Percentiles rank a stretch among this genome's conserved stretches.
These are phyloP conservation scores for Pogonophryne albipinna DNA, from an alignment of 2,797 vertebrate species.

Conservation along the genomic window DNA sequence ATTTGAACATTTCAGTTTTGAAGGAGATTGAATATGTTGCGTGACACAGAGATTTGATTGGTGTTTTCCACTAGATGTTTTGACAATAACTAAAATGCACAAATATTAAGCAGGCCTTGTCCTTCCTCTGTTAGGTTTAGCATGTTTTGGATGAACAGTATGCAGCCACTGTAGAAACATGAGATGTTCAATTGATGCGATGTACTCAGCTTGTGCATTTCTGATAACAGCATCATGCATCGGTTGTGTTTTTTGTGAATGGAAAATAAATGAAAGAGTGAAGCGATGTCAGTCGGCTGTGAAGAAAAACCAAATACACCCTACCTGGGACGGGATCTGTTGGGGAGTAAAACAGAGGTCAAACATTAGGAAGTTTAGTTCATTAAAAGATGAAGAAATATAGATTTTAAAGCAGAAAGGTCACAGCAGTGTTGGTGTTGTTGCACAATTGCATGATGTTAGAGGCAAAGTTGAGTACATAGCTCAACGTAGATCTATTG, in stretches of 20 bases:
- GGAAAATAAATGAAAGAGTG: slow-evolving; percentile 22
- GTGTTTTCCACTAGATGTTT: not conserved
- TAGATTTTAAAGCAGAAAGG: not conserved
- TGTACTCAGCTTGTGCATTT: not conserved
- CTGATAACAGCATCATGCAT: slow-evolving; percentile 8
- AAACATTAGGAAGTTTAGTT: slow-evolving; percentile 45
- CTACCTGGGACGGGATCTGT: slow-evolving; percentile 83
- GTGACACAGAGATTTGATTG: not conserved
- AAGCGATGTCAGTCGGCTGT: slow-evolving; percentile 20
- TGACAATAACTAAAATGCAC: not conserved
- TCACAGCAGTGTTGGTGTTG: not conserved
- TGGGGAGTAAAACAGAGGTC: slow-evolving; percentile 49
- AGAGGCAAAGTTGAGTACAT: not conserved
- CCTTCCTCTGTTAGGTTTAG: not conserved
- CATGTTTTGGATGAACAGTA: not conserved
- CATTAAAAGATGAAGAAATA: not conserved
- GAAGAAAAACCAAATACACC: slow-evolving; percentile 28
- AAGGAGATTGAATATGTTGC: not conserved
- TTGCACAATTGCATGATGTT: not conserved
- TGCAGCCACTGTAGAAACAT: not conserved
- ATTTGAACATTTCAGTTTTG: not conserved
- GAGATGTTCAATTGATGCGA: not conserved
- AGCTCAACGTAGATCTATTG: not conserved
- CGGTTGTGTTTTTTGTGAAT: slow-evolving; percentile 46
- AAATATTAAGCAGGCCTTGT: not conserved